These are phyloP conservation scores for Arremon aurantiirostris DNA, from an alignment of 2,797 vertebrate species.

Conservation along the genomic window DNA sequence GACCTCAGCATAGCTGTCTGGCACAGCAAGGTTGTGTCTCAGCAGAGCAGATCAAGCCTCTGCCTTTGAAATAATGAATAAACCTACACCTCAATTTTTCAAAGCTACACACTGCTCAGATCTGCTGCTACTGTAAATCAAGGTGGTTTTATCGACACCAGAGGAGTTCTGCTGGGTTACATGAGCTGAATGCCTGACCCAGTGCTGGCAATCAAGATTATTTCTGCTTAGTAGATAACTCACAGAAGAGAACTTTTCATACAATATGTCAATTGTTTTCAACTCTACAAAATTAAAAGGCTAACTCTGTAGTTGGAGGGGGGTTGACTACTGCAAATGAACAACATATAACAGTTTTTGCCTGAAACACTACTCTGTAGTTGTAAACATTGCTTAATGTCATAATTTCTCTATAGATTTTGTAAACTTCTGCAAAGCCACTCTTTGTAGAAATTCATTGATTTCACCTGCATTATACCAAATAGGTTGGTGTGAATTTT, in stretches of 20 bases:
- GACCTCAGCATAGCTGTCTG: not conserved
- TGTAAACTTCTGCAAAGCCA: not conserved
- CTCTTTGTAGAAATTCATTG: not conserved
- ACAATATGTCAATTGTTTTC: not conserved
- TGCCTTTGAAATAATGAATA: slow-evolving; percentile 17
- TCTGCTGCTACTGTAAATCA: slow-evolving; percentile 27
- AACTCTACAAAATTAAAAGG: not conserved
- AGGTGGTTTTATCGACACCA: slow-evolving; percentile 22
- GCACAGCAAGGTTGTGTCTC: not conserved
- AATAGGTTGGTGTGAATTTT: not conserved
- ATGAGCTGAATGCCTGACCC: slow-evolving; percentile 14
- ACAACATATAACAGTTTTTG: not conserved
- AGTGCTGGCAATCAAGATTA: not conserved
- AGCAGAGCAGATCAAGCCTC: not conserved
- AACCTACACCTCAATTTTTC: not conserved
- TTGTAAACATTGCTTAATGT: not conserved
- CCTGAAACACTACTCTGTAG: not conserved
- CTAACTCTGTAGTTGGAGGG: not conserved
- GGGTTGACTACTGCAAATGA: not conserved
- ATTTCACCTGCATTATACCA: not conserved
- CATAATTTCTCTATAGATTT: not conserved
- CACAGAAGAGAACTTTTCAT: not conserved
- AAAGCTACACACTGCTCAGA: not conserved
- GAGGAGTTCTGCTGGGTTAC: slow-evolving; percentile 15
- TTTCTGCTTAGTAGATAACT: not conserved